phyloP scores from a whole-genome alignment of 1,140 invertebrate species.

The Meloidogyne chitwoodi region DNA sequence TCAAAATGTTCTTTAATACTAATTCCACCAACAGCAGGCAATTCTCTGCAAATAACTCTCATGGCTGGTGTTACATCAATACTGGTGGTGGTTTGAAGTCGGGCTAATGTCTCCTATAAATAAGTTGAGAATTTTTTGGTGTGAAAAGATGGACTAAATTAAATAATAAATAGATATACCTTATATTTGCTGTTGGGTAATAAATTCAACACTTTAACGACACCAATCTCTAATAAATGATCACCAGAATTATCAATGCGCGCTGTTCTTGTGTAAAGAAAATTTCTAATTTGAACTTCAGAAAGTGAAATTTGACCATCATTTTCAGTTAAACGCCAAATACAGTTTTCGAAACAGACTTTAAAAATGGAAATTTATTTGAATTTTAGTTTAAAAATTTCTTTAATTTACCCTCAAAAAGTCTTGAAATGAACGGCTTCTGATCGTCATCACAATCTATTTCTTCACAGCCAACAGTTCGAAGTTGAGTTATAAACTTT shows the following conservation, averaged over 20 bases:
- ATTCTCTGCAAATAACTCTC: conserved; percentile 54
- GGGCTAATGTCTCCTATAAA: conserved; percentile 42
- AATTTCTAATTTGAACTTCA: conserved; percentile 89
- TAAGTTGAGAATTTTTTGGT: too few species aligned
- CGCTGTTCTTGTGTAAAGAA: conserved; percentile 92
- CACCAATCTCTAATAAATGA: conserved; percentile 92
- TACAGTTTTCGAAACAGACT: conserved; percentile 96
- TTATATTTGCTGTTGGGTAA: conserved; percentile 89
- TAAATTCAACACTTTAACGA: conserved; percentile 87
- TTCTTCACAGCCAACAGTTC: conserved; percentile 4
- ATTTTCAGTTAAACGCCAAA: conserved; percentile 91
- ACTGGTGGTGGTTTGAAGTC: conserved; percentile 30
- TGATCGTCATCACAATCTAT: conserved; percentile 37
- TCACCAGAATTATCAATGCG: conserved; percentile 94
- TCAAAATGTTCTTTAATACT: conserved; percentile 97
- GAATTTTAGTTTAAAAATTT: too few species aligned
- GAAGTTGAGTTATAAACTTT: conserved; percentile 21
- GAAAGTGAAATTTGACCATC: conserved; percentile 95
- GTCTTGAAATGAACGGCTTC: conserved; percentile 72
- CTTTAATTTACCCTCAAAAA: conserved; percentile 70
- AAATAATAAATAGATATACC: conserved; percentile 53
- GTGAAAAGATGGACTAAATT: too few species aligned
- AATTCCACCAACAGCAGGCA: conserved; percentile 75
- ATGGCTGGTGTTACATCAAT: conserved; percentile 51
- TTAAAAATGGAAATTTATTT: too few species aligned